A percentile compares a stretch with the other conserved stretches of the same genome.
Evolutionary conservation across 2,797 vertebrate species (phyloP).

Genomic region (Silurus aristotelis): DNA sequence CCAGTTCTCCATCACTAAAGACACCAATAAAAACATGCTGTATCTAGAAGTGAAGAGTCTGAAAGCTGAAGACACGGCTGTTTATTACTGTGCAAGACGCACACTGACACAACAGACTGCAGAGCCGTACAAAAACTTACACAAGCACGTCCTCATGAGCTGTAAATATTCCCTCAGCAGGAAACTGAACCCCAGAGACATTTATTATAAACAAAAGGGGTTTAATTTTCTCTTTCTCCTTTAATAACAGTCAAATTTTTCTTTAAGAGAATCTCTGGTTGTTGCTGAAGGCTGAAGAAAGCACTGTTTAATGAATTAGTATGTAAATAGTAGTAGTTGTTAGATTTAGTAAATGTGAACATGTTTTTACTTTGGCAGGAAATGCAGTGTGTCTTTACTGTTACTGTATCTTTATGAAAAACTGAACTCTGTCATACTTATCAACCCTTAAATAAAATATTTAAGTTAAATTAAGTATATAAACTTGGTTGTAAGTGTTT

Average conservation of each 20-base stretch:
- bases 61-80: constrained; percentile 25
- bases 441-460: too few relatives aligned
- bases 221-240: not conserved
- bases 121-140: constrained; percentile 12
- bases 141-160: not conserved
- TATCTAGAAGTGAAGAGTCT: constrained; percentile 25
- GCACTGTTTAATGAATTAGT: too few relatives aligned
- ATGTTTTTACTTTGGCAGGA: too few relatives aligned
- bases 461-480: too few relatives aligned
- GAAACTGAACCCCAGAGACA: not conserved
- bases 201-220: not conserved
- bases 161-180: not conserved
- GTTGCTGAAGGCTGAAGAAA: not conserved
- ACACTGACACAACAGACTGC: constrained; percentile 4
- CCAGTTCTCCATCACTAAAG: constrained; percentile 8
- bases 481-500: too few relatives aligned
- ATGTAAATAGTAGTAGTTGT: too few relatives aligned
- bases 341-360: too few relatives aligned
- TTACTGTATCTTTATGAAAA: too few relatives aligned
- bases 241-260: not conserved
- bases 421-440: too few relatives aligned
- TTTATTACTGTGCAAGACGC: not conserved
- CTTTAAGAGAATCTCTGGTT: not conserved
- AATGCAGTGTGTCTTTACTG: too few relatives aligned
- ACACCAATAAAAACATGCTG: constrained; percentile 5